Percentiles rank a stretch among this genome's conserved stretches.
Evolutionary conservation across 2,113 vertebrate genomes (phyloP).

Genomic region (Dicaeum eximium): DNA sequence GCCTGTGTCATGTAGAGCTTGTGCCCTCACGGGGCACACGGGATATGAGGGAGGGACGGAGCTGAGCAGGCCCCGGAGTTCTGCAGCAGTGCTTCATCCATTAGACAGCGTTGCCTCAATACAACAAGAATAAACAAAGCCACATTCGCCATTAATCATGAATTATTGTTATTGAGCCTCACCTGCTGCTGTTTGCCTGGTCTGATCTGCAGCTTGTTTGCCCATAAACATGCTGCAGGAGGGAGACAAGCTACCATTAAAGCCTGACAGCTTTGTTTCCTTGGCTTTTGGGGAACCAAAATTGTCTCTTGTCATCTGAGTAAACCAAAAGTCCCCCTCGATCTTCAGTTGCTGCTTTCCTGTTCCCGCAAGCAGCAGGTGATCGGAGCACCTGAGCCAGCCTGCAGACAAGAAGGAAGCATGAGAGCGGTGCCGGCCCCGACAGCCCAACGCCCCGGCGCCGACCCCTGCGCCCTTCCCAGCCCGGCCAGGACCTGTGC

Average conservation of each 20-base stretch:
- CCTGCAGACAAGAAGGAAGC: constrained; percentile 65
- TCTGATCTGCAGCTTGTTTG: constrained; percentile 65
- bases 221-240: constrained; percentile 67
- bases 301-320: constrained; percentile 65
- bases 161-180: constrained; percentile 47
- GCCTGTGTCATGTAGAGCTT: accelerated
- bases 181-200: constrained; percentile 65
- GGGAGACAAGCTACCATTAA: constrained; percentile 66
- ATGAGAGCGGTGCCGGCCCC: background rate
- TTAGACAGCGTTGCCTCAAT: background rate
- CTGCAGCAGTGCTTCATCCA: constrained; percentile 13
- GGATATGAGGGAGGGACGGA: background rate
- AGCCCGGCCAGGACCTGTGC: background rate
- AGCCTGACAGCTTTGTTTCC: constrained; percentile 66
- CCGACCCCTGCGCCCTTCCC: background rate
- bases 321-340: constrained; percentile 67
- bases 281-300: constrained; percentile 64
- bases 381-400: constrained; percentile 67
- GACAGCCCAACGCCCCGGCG: background rate
- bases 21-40: accelerated
- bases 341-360: constrained; percentile 63
- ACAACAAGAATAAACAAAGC: constrained; percentile 45
- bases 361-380: constrained; percentile 62
- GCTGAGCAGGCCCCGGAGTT: background rate
- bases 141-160: constrained; percentile 36